Base-by-base conservation (phyloP, 2,888 invertebrate species). In the Fragum fragum region DNA sequence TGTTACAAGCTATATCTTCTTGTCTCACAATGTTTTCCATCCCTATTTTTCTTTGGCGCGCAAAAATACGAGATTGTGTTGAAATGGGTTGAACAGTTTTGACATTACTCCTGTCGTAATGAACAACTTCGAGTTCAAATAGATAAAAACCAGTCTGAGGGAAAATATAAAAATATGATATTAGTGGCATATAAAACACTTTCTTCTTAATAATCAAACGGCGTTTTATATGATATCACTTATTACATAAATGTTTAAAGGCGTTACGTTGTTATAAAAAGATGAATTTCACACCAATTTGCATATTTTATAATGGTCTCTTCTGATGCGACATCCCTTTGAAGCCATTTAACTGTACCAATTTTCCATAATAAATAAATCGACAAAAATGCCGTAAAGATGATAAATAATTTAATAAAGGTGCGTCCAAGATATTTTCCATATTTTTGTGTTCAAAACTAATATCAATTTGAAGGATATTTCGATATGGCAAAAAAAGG, bases 221-320 rank as follows among this genome's bases (percentile, higher is more conserved):
- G 47, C 70, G 39, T 39, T 59, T 72, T 72, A 61, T 68, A 68
- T 59, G 72, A 72, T 66, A 59, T 66, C 23, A 57, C 57, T 55
- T 72, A 73, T 73, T 63, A 63, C 73, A 63, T 61, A 73, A 73
- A 63, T 61, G 73, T 73, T 76, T 80, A 76, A 76, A 80, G 28
- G 73, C 72, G 61, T 76, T 73, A 68, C 36, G 57, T 53, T 52
- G 36, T 59, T 42, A 68, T 77, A 73, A 76, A n/a, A 76, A 80
- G 52, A 76, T 70, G 73, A 69, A 70, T 73, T 76, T 76, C 57
- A 66, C 61, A 73, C 36, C 69, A 82, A 79, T 82, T 82, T 79
- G 75, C 78, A 82, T 82, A 78, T 78, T 75, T 82, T 68, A 70
- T 59, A 71, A 59, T n/a, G 42, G 59, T 14, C 32, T 47, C 57